Conservation (phyloP, 2,888 invertebrate species). For the Tenthredo distinguenda region DNA sequence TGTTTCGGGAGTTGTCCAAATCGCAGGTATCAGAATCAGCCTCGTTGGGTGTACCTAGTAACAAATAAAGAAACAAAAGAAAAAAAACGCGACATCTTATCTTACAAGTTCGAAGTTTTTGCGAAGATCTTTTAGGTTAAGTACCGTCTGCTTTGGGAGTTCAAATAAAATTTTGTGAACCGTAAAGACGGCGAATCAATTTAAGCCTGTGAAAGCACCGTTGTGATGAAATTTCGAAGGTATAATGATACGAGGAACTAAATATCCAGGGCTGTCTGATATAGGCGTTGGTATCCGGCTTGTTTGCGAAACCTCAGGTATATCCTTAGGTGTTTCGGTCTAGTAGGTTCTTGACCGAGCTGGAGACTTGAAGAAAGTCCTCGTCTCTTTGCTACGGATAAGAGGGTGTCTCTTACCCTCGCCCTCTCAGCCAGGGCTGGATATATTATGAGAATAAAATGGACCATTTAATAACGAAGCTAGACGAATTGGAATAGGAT, state of each 20-base stretch:
- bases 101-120: neutral
- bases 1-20: no score
- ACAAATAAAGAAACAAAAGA: neutral
- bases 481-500: neutral
- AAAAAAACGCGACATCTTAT: neutral
- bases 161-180: neutral
- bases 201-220: neutral
- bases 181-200: neutral
- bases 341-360: conserved; percentile 52
- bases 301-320: conserved; percentile 41
- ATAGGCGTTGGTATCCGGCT: neutral
- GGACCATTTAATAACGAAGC: conserved; percentile 3
- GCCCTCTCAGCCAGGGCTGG: neutral
- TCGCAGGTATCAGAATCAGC: no score
- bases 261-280: conserved; percentile 17
- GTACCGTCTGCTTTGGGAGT: neutral
- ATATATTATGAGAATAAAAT: conserved; percentile 27
- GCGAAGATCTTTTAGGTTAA: neutral
- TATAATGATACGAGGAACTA: neutral
- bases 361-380: conserved; percentile 40
- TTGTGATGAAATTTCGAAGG: neutral
- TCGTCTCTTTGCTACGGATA: conserved; percentile 4
- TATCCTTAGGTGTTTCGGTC: conserved; percentile 47
- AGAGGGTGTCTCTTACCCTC: conserved; percentile 35
- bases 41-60: no score